phyloP scores from a whole-genome alignment of 2,113 vertebrate species.

The Elgaria multicarinata region DNA sequence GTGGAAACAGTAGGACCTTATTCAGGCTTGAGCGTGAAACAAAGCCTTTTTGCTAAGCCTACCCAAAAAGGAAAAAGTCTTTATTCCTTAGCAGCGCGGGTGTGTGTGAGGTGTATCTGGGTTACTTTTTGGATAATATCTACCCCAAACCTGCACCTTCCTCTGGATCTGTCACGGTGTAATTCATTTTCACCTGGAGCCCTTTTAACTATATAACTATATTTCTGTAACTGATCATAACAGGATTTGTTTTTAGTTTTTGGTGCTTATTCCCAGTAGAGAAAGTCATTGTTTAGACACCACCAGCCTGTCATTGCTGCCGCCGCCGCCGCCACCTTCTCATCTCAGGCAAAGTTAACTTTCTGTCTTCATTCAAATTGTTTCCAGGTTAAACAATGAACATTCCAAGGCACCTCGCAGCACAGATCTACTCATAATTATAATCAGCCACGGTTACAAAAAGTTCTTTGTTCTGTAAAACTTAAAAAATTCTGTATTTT shows the following conservation, averaged over 20 bases:
- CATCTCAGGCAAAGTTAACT: slow-evolving; percentile 53
- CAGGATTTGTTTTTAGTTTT: neutral
- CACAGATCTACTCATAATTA: slow-evolving; percentile 59
- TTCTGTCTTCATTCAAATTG: slow-evolving; percentile 55
- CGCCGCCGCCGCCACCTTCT: neutral
- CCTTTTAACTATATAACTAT: neutral
- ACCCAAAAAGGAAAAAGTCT: neutral
- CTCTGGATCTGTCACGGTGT: neutral
- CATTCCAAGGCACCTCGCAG: slow-evolving; percentile 67
- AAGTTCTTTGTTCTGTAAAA: slow-evolving; percentile 72
- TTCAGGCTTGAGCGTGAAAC: neutral
- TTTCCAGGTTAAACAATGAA: slow-evolving; percentile 74
- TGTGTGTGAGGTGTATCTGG: too few species aligned
- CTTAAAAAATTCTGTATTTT: slow-evolving; percentile 61
- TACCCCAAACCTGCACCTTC: neutral
- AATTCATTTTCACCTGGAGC: slow-evolving; percentile 14
- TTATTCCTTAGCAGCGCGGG: neutral
- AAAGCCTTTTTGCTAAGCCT: neutral
- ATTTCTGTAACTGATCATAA: slow-evolving; percentile 16
- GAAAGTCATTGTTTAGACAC: slow-evolving; percentile 49
- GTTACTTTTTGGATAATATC: neutral
- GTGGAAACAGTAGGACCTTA: neutral
- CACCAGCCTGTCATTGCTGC: neutral
- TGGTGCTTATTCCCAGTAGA: slow-evolving; percentile 21
- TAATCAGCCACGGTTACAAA: slow-evolving; percentile 67